phyloP scores from a whole-genome alignment of 2,888 invertebrate species.

The Lithophane leautieri region DNA sequence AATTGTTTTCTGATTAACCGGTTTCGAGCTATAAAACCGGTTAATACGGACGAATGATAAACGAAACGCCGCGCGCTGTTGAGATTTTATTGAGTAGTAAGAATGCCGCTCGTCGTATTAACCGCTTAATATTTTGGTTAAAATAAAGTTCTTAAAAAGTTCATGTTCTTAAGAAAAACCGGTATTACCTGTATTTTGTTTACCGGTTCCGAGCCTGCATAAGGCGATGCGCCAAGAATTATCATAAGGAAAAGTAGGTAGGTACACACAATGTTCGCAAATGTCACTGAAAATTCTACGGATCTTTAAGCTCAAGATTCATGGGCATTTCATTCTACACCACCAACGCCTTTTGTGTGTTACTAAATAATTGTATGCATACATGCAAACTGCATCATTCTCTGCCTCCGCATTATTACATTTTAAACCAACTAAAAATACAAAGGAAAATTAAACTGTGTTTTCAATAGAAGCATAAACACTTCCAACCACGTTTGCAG shows the following conservation, averaged over 20 bases:
- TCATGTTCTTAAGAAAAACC: too few species aligned
- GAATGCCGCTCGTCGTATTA: too few species aligned
- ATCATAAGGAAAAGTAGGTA: background rate
- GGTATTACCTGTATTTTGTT: too few species aligned
- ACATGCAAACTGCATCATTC: background rate
- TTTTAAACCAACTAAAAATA: background rate
- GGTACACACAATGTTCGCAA: background rate
- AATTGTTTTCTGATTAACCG: too few species aligned
- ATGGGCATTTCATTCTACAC: conserved; percentile 1
- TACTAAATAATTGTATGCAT: conserved; percentile 5
- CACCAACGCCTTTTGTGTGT: conserved; percentile 34
- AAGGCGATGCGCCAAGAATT: background rate
- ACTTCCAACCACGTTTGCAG: background rate
- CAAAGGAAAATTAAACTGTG: background rate
- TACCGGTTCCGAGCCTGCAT: too few species aligned
- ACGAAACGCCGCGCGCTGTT: too few species aligned
- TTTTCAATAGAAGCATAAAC: background rate
- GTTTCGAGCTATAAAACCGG: too few species aligned
- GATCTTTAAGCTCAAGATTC: background rate
- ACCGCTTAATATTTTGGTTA: too few species aligned
- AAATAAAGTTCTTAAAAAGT: too few species aligned
- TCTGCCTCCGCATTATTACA: background rate
- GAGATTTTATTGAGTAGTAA: too few species aligned
- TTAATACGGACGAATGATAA: too few species aligned
- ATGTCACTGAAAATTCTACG: background rate